These are phyloP conservation scores for Andrena fulva DNA, from an alignment of 2,888 invertebrate genomes.

Conservation along the genomic window DNA sequence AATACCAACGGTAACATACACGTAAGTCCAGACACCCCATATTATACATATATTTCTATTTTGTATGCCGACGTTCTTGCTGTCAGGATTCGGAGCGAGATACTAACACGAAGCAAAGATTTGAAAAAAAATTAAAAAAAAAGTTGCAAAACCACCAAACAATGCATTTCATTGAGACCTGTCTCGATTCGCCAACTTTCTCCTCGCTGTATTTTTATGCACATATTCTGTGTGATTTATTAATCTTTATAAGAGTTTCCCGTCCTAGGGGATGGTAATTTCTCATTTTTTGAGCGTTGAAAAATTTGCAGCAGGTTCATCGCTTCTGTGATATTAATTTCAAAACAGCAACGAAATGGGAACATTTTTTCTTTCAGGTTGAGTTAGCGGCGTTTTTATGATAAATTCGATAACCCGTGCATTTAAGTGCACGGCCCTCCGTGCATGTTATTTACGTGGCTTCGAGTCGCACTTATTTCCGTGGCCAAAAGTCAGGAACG, in stretches of 20 bases:
- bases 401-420: not conserved
- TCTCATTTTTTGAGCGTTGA: not conserved
- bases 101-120: slow-evolving; percentile 34
- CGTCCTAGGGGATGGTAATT: not conserved
- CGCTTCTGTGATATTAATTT: not conserved
- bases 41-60: slow-evolving; percentile 12
- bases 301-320: slow-evolving; percentile 10
- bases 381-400: not conserved
- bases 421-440: not conserved
- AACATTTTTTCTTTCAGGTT: not conserved
- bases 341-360: not conserved
- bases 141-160: slow-evolving; percentile 29
- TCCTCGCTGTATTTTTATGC: not conserved
- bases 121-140: slow-evolving; percentile 30
- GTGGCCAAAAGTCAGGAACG: slow-evolving; percentile 11
- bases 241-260: not conserved
- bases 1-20: slow-evolving; percentile 10
- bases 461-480: slow-evolving; percentile 22
- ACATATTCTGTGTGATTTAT: not conserved
- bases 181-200: not conserved
- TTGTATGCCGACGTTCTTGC: slow-evolving; percentile 39
- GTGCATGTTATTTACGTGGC: not conserved
- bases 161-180: slow-evolving; percentile 11
- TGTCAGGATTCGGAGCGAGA: slow-evolving; percentile 29
- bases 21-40: slow-evolving; percentile 3